Percentiles rank a stretch among this genome's conserved stretches.
phyloP scores from a whole-genome alignment of 2,797 vertebrate genomes.

The Hippocampus kuda region DNA sequence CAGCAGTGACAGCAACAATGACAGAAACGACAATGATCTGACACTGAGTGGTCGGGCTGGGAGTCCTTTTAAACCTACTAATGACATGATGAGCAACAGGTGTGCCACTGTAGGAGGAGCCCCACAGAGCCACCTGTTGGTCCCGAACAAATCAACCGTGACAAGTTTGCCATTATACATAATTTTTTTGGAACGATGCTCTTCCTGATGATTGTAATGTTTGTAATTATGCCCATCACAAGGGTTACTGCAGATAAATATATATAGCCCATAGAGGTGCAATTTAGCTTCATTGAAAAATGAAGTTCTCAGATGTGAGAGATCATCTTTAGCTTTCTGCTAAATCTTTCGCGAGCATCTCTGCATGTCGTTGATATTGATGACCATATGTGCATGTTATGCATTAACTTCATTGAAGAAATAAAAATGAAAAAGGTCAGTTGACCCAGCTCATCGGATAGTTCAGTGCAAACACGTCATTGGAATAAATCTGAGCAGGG shows the following conservation, averaged over 20 bases:
- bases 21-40: no score
- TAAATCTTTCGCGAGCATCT: background rate
- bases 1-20: no score
- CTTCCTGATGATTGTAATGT: constrained; percentile 32
- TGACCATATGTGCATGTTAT: constrained; percentile 28
- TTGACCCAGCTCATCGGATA: constrained; percentile 51
- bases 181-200: constrained; percentile 20
- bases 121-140: no score
- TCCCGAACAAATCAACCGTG: no score
- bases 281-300: constrained; percentile 30
- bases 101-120: no score
- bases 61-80: no score
- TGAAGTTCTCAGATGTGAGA: background rate
- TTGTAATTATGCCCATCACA: constrained; percentile 36
- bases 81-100: no score
- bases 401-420: background rate
- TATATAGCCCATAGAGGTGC: constrained; percentile 34
- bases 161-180: background rate
- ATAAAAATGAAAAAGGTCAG: constrained; percentile 17
- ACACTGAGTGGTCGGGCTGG: no score
- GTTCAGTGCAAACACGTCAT: constrained; percentile 49
- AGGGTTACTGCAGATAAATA: constrained; percentile 28
- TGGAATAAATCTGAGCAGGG: constrained; percentile 26
- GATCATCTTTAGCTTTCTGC: background rate
- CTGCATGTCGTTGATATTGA: constrained; percentile 31